Evolutionary conservation across 1,140 invertebrate genomes (phyloP).

Genomic region (Hypsibius dujardini): DNA sequence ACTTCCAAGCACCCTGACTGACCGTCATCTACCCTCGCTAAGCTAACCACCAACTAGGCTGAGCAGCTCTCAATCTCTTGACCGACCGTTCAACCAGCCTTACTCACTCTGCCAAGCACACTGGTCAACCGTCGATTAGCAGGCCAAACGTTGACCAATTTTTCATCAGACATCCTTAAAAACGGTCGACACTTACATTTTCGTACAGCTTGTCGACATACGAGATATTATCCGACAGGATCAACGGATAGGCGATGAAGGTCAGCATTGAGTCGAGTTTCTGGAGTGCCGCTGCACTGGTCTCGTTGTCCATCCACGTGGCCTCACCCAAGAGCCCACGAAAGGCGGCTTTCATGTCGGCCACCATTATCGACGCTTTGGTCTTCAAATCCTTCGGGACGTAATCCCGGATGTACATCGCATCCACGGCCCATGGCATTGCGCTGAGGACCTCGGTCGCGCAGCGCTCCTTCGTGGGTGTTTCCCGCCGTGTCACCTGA

Average conservation of each 20-base stretch:
- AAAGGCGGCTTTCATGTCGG: background rate
- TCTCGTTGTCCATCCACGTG: background rate
- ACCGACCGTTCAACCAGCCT: too few relatives aligned
- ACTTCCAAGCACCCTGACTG: too few relatives aligned
- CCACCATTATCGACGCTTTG: conserved; percentile 10
- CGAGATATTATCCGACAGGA: background rate
- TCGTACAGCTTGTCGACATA: background rate
- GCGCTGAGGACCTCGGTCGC: background rate
- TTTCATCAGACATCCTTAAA: too few relatives aligned
- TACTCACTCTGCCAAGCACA: too few relatives aligned
- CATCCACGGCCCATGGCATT: background rate
- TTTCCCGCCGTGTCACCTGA: background rate
- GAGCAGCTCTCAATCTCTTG: too few relatives aligned
- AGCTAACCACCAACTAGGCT: too few relatives aligned
- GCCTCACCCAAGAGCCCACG: background rate
- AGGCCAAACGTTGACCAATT: too few relatives aligned
- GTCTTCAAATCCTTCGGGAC: background rate
- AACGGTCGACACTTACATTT: background rate
- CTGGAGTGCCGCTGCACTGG: background rate
- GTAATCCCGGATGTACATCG: conserved; percentile 8
- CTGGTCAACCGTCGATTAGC: too few relatives aligned
- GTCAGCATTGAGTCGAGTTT: background rate
- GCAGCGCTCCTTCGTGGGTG: background rate
- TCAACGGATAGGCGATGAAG: background rate
- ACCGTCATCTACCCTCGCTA: too few relatives aligned